phyloP scores from a whole-genome alignment of 2,797 vertebrate genomes.

The Siniperca obscura region DNA sequence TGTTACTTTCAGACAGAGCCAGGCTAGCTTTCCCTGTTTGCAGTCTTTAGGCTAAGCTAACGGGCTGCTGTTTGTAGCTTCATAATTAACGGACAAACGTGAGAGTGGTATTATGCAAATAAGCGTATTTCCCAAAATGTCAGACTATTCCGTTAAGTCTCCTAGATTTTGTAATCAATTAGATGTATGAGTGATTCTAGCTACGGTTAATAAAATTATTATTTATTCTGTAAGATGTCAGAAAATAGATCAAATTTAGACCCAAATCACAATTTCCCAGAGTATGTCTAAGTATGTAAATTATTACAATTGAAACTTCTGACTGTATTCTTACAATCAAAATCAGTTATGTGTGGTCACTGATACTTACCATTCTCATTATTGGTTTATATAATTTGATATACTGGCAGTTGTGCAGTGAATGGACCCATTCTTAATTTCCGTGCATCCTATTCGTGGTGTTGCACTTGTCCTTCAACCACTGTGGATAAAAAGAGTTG shows the following conservation, averaged over 20 bases:
- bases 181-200: neutral
- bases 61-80: neutral
- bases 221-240: too few relatives aligned
- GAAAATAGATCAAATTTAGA: too few relatives aligned
- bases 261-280: neutral
- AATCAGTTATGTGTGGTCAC: neutral
- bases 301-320: slow-evolving; percentile 18
- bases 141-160: neutral
- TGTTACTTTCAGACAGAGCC: neutral
- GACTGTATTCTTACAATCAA: slow-evolving; percentile 5
- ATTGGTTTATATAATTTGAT: slow-evolving; percentile 32
- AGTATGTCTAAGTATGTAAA: neutral
- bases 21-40: neutral
- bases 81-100: neutral
- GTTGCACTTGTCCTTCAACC: slow-evolving; percentile 67
- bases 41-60: neutral
- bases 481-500: slow-evolving; percentile 49
- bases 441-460: neutral
- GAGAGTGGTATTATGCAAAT: neutral
- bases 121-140: neutral
- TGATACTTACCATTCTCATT: slow-evolving; percentile 4
- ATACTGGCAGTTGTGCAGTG: slow-evolving; percentile 33
- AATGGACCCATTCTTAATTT: slow-evolving; percentile 69
- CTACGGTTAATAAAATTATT: neutral
- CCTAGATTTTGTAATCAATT: neutral